Conservation (phyloP, 2,888 invertebrate genomes). For the Lomographa bimaculata region DNA sequence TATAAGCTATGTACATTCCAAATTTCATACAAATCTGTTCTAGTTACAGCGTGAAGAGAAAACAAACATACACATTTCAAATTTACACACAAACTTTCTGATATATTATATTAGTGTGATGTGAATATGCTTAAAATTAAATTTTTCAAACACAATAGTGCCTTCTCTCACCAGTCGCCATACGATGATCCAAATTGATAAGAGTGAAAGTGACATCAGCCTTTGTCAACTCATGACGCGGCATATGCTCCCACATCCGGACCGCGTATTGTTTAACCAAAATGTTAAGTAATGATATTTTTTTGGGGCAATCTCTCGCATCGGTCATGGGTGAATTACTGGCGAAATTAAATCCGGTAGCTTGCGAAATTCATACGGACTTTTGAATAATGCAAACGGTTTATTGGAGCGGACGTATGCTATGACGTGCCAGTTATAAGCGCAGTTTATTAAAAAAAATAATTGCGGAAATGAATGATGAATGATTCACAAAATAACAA, state of each 20-base stretch:
- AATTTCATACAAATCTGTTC: no score
- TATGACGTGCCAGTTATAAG: no score
- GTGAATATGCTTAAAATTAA: no score
- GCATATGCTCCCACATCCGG: slow-evolving; percentile 22
- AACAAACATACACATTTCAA: no score
- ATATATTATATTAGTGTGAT: no score
- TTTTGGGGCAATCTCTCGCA: slow-evolving; percentile 52
- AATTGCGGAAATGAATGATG: no score
- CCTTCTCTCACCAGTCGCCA: slow-evolving; percentile 4
- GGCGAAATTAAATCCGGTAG: slow-evolving; percentile 67
- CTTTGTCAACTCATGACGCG: slow-evolving; percentile 22
- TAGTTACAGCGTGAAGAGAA: no score
- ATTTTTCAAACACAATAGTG: slow-evolving; percentile 6
- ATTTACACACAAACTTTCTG: no score
- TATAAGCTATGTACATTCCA: no score
- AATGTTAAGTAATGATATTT: slow-evolving; percentile 52
- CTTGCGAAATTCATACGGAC: slow-evolving; percentile 65
- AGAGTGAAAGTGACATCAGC: slow-evolving; percentile 17
- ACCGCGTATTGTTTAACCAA: slow-evolving; percentile 38
- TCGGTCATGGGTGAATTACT: slow-evolving; percentile 62
- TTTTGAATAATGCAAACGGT: slow-evolving; percentile 77
- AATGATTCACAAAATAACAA: no score
- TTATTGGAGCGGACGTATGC: slow-evolving; percentile 60
- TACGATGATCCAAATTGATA: slow-evolving; percentile 14
- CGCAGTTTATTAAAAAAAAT: no score